Evolutionary conservation across 2,113 vertebrate genomes (phyloP), one percentile per base, ranked within the genome.

Genomic region (Prolemur simus): DNA sequence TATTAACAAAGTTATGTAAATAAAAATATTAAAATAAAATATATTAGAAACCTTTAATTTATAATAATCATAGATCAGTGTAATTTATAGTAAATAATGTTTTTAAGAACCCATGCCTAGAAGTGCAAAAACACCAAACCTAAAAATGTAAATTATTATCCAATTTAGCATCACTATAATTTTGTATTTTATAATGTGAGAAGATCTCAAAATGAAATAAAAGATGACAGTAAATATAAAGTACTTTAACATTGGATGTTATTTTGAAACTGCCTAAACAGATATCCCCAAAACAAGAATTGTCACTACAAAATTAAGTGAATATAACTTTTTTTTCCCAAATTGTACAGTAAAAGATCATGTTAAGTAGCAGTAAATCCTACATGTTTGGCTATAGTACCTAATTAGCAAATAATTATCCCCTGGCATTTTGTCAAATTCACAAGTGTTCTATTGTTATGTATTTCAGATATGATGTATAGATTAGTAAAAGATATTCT

Each of bases 341-440:
- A 91, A 49, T 83, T 97, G 39, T 96, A 94, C 78, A 97, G 95
- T 68, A 85, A 97, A 97, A 98, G 98, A 47, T 96, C 93, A 78
- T 96, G 95, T 97, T 97, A 97, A 98, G 68, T 90, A 98, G 84
- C 92, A 97, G 91, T 97, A 98, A 97, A 98, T 97, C 94, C 96
- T 97, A 96, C 89, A 96, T 97, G 94, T 98, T 98, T 98, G 96
- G 98, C 95, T 98, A 95, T 95, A 92, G 94, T 95, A 89, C 47
- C 87, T 98, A 98, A 98, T 98, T 97, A 98, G 66, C 83, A 97
- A 98, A 96, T 97, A 97, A 98, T 98, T 97, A 97, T 92, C 68
- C 92, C 54, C 84, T 97, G 96, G 78, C 85, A 98, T 98, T 98
- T 98, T 97, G 89, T 97, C 93, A 98, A 83, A 97, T 69, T 96